Evolutionary conservation across 1,140 invertebrate genomes (phyloP), one percentile per base, ranked within the genome.

Genomic region (Venturia canescens): DNA sequence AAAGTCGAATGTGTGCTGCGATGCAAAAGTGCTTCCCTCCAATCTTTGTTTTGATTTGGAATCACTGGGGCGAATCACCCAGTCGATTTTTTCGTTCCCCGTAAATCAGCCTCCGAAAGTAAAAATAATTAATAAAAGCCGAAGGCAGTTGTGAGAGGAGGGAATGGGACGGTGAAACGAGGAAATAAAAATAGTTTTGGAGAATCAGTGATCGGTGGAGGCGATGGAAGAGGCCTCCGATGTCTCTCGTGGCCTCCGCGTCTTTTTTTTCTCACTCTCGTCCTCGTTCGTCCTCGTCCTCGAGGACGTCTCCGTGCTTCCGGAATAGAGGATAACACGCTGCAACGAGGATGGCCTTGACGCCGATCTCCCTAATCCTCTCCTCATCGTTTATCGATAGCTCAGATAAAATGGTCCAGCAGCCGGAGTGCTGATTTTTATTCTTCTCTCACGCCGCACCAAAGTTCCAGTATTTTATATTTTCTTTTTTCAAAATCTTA

Each of bases 201-300:
- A 26, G 79, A 71, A 78, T 57, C n/a, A 53, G 21, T 71, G 44
- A 67, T 66, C 57, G 50, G 70, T 50, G 29, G 57, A 53, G 60
- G 60, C 57, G 81, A 57, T 26, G 53, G 13, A 23, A 44, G 34
- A 38, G 5, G 31, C 23, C 23, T 50, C 50, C 80, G 70, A 29
- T 57, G n/a, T n/a, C n/a, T 67, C 77, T 66, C 75, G 15, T 6
- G 72, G 48, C 27, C 75, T 69, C 66, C 75, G 57, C 75, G 75
- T 77, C 34, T 77, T 63, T 9, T 77, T 57, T 48, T 81, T 80
- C 18, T 83, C 82, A 80, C 34, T 81, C 13, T 83, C 82, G 76
- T 83, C 82, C 71, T 83, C 79, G 76, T 34, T 67, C 21, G 29
- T 76, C 31, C 78, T 27, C 21, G 29, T 60, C 23, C 78, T 27